These are phyloP conservation scores for Trisateles emortualis DNA, from an alignment of 2,888 invertebrate genomes.

Conservation along the genomic window DNA sequence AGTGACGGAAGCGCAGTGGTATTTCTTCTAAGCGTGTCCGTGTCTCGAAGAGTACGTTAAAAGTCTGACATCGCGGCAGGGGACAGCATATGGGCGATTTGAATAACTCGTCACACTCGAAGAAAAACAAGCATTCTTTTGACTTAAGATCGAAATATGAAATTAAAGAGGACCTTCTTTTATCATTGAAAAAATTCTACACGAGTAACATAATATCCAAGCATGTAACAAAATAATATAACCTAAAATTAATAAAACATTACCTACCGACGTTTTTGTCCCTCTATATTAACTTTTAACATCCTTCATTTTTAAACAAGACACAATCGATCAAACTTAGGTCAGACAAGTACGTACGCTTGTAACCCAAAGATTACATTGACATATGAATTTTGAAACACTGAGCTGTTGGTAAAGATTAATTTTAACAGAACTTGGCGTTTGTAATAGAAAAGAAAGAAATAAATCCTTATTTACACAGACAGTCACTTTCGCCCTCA, in stretches of 20 bases:
- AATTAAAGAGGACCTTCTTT: no score
- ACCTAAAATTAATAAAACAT: conserved; percentile 15
- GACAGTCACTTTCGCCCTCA: conserved; percentile 13
- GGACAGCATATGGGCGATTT: no score
- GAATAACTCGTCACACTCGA: no score
- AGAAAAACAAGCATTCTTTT: no score
- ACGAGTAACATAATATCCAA: conserved; percentile 9
- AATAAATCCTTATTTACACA: no score
- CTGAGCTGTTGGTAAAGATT: conserved; percentile 4
- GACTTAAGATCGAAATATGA: no score
- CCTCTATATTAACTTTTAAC: conserved; percentile 10
- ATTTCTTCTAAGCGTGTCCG: no score
- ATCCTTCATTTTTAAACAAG: conserved; percentile 23
- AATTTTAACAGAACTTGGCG: background rate
- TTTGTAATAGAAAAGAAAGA: no score
- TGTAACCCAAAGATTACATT: conserved; percentile 13
- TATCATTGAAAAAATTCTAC: no score
- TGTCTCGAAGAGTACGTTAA: no score
- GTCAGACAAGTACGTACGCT: conserved; percentile 17
- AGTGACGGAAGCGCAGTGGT: no score
- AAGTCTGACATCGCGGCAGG: no score
- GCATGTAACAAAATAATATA: conserved; percentile 17
- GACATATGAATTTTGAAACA: conserved; percentile 12
- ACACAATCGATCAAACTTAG: conserved; percentile 39
- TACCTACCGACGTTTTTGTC: conserved; percentile 24